Conservation (phyloP, 2,797 vertebrate genomes). For the Spheniscus humboldti region DNA sequence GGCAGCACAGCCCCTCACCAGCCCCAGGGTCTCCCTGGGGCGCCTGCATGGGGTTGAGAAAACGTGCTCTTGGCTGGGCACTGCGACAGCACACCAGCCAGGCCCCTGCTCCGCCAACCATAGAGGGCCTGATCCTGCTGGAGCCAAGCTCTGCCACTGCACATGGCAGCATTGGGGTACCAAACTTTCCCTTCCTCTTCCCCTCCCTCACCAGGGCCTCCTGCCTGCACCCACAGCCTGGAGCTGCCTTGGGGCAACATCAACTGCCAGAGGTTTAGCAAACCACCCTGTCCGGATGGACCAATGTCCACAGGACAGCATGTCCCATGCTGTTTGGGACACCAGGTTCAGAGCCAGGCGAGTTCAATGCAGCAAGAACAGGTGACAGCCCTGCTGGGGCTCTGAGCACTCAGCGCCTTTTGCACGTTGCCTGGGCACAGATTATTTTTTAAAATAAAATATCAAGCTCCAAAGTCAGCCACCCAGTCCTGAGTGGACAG, state of each 20-base stretch:
- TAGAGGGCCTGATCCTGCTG: neutral
- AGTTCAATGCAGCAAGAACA: neutral
- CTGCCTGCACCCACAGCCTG: neutral
- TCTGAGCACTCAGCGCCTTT: neutral
- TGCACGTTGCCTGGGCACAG: accelerated
- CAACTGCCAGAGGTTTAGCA: neutral
- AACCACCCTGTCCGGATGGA: neutral
- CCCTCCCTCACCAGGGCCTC: neutral
- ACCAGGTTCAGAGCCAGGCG: accelerated
- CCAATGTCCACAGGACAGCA: neutral
- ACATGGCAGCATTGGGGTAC: accelerated
- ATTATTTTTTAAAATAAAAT: neutral
- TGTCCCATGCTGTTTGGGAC: neutral
- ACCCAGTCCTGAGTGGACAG: neutral
- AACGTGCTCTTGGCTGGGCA: neutral
- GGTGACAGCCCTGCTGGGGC: neutral
- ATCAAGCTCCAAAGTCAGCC: neutral
- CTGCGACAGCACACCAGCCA: neutral
- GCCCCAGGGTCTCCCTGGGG: neutral
- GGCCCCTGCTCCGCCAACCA: neutral
- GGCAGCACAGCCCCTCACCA: neutral
- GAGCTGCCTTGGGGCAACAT: neutral
- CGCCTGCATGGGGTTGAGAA: neutral
- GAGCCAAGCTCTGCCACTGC: neutral
- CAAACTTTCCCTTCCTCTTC: neutral